A percentile compares a stretch with the other conserved stretches of the same genome.
Evolutionary conservation across 2,888 invertebrate species (phyloP).

Genomic region (Acleris emargana): DNA sequence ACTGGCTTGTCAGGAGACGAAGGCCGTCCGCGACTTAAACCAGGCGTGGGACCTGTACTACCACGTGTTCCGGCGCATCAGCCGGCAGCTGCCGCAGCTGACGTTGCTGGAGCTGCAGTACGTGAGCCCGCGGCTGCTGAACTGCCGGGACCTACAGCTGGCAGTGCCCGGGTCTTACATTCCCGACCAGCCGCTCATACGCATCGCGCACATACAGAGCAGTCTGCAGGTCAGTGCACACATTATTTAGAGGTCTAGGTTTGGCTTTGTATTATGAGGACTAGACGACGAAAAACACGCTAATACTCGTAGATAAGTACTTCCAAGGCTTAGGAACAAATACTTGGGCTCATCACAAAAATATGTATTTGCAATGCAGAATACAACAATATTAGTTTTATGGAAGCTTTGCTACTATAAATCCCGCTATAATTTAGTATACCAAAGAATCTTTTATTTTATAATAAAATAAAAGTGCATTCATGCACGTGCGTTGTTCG

Average conservation of each 20-base stretch:
- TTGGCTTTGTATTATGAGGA: too few relatives aligned
- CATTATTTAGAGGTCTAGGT: background rate
- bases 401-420: too few relatives aligned
- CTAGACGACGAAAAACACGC: too few relatives aligned
- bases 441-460: too few relatives aligned
- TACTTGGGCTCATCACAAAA: too few relatives aligned
- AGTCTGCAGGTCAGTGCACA: constrained; percentile 89
- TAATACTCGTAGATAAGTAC: too few relatives aligned
- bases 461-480: too few relatives aligned
- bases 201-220: constrained; percentile 95
- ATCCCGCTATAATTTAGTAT: too few relatives aligned
- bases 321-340: too few relatives aligned
- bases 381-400: too few relatives aligned
- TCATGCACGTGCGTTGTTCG: too few relatives aligned
- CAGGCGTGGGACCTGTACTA: constrained; percentile 99
- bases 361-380: too few relatives aligned
- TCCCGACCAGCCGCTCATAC: constrained; percentile 94
- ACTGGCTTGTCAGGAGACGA: constrained; percentile 84
- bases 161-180: constrained; percentile 99
- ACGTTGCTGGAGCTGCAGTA: constrained; percentile 96
- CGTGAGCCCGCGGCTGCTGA: constrained; percentile 95
- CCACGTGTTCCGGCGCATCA: constrained; percentile 98
- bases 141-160: constrained; percentile 95
- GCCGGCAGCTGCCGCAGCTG: constrained; percentile 95
- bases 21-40: constrained; percentile 95